Evolutionary conservation across 2,888 invertebrate species (phyloP).

Genomic region (Eupithecia abbreviata): DNA sequence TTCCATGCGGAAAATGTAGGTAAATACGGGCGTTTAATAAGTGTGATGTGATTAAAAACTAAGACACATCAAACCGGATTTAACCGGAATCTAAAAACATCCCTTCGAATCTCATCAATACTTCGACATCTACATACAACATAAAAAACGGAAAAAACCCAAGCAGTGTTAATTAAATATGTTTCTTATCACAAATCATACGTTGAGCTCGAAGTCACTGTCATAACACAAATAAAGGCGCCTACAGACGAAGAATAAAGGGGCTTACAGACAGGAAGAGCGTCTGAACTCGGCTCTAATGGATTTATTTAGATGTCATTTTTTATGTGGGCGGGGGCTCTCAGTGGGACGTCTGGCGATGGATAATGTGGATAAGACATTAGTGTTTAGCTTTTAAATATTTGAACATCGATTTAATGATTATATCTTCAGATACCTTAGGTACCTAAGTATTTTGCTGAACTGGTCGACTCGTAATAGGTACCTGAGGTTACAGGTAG

Average conservation of each 20-base stretch:
- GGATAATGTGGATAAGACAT: conserved; percentile 63
- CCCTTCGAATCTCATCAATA: conserved; percentile 4
- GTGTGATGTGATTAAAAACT: not conserved
- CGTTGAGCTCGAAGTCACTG: conserved; percentile 56
- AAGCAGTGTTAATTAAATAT: conserved; percentile 63
- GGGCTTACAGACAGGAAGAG: conserved; percentile 78
- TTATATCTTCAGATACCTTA: no score
- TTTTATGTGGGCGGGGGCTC: conserved; percentile 83
- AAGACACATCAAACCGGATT: not conserved
- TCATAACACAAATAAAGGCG: conserved; percentile 80
- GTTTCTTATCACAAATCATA: conserved; percentile 78
- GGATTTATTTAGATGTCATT: conserved; percentile 85
- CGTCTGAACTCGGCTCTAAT: conserved; percentile 66
- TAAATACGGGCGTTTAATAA: not conserved
- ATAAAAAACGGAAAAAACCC: conserved; percentile 14
- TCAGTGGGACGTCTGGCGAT: conserved; percentile 67
- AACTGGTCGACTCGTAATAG: no score
- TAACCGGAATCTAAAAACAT: not conserved
- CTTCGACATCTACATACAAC: conserved; percentile 29
- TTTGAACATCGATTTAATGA: no score
- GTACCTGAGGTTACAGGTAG: no score
- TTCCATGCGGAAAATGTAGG: not conserved
- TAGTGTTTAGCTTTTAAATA: not conserved
- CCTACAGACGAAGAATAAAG: conserved; percentile 74
- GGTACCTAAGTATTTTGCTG: no score